Base-by-base conservation (phyloP, 37 sponge, comb jelly and placozoan genomes). In the Cladorhizidae sp. region DNA sequence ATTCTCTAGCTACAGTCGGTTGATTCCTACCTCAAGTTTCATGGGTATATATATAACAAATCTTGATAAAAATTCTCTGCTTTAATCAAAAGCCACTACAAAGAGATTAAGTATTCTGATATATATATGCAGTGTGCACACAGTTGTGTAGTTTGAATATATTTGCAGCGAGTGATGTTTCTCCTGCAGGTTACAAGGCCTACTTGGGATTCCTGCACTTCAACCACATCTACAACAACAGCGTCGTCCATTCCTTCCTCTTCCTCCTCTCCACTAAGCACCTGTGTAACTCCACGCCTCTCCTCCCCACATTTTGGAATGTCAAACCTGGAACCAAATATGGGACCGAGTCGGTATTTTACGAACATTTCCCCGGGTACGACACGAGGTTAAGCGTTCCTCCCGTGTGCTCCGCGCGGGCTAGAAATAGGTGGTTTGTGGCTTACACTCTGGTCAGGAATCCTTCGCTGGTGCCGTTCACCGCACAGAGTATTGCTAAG, bases 401-500 rank as follows among this genome's bases (percentile, higher is more conserved):
- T 17, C 28, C 61, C 3, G 5, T 28, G n/a, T 26, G 28, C 5
- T 59, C 28, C 61, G 12, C 7, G 61, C 3, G 6, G 61, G n/a
- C 70, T 40, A 35, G 42, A 12, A 82, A 82, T 40, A 74, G 83
- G 18, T 82, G 83, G 83, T 28, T 73, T 31, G 74, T 82, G 74
- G 83, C 74, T 3, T 82, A 82, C 67, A 82, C 83, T 36, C 80
- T 79, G 67, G 14, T 79, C 26, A 79, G 62, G 36, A 79, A 79
- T 33, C 80, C 80, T 28, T 28, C 18, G 1, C 54, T 79, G 64
- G 23, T 38, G 70, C 40, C 38, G 20, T 42, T 70, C 39, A 70
- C 41, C 9, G 70, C 70, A 40, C 37, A 42, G 22, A 70, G n/a
- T 20, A 23, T 59, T 12, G 9, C 9, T 45, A 45, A 9, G 49